These are phyloP conservation scores for Microplitis mediator DNA, from an alignment of 1,140 invertebrate genomes.

Conservation along the genomic window DNA sequence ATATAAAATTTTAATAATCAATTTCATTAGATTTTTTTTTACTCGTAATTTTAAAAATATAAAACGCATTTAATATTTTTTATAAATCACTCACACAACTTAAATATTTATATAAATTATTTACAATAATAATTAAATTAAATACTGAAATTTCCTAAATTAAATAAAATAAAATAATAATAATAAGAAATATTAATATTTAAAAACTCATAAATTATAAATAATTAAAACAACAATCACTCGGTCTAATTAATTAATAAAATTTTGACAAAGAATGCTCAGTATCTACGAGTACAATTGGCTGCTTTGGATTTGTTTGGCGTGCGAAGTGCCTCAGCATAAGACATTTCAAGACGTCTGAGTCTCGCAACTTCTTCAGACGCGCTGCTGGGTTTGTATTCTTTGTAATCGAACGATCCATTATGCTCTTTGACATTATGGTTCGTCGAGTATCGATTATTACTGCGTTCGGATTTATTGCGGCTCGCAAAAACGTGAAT, in stretches of 20 bases:
- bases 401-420: constrained; percentile 54
- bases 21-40: too few relatives aligned
- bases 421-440: constrained; percentile 33
- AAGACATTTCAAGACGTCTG: constrained; percentile 79
- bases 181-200: too few relatives aligned
- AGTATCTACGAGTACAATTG: constrained; percentile 41
- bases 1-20: too few relatives aligned
- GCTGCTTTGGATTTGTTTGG: constrained; percentile 64
- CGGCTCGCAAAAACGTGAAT: constrained; percentile 67
- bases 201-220: too few relatives aligned
- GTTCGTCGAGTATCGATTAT: constrained; percentile 32
- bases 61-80: too few relatives aligned
- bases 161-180: neutral
- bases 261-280: constrained; percentile 22
- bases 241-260: neutral
- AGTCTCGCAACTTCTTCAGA: constrained; percentile 81
- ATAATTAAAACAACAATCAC: too few relatives aligned
- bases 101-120: too few relatives aligned
- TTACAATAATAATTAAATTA: neutral
- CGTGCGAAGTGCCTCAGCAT: constrained; percentile 79
- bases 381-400: constrained; percentile 74
- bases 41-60: too few relatives aligned
- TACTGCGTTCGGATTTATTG: constrained; percentile 63
- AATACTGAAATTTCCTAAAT: too few relatives aligned
- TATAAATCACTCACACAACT: too few relatives aligned